Percentiles rank a stretch among this genome's conserved stretches.
These are phyloP conservation scores for Bergia sp. DNA, from an alignment of 92 coral and sea anemone species.

Conservation along the genomic window DNA sequence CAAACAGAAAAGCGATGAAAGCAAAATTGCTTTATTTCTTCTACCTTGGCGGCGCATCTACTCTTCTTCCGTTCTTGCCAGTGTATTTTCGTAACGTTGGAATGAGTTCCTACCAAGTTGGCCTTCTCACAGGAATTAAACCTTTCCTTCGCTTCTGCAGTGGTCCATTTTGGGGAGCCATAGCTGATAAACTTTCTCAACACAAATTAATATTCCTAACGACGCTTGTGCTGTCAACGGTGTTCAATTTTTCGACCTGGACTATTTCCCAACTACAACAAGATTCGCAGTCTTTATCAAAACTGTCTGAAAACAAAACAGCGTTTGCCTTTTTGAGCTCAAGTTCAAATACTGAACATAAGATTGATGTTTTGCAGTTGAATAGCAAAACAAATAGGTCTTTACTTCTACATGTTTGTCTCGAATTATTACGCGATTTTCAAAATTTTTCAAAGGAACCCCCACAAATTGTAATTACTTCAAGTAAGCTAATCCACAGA, in stretches of 20 bases:
- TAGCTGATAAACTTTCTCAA: not conserved
- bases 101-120: not conserved
- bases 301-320: not conserved
- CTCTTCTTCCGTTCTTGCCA: not conserved
- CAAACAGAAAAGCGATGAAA: not conserved
- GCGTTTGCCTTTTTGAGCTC: not conserved
- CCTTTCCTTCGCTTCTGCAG: constrained; percentile 1
- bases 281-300: not conserved
- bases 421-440: not conserved
- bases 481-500: not conserved
- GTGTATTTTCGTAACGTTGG: not conserved
- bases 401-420: not conserved
- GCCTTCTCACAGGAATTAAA: not conserved
- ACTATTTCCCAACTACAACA: not conserved
- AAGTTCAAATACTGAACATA: not conserved
- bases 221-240: not conserved
- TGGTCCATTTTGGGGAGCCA: not conserved
- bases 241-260: not conserved
- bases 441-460: not conserved
- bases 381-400: not conserved
- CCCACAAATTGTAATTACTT: not conserved
- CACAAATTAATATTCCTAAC: not conserved
- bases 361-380: not conserved
- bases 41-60: not conserved
- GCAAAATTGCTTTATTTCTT: not conserved